Percentiles rank a stretch among this genome's conserved stretches.
phyloP scores from a whole-genome alignment of 2,113 vertebrate genomes.

The Epinephelus fuscoguttatus region DNA sequence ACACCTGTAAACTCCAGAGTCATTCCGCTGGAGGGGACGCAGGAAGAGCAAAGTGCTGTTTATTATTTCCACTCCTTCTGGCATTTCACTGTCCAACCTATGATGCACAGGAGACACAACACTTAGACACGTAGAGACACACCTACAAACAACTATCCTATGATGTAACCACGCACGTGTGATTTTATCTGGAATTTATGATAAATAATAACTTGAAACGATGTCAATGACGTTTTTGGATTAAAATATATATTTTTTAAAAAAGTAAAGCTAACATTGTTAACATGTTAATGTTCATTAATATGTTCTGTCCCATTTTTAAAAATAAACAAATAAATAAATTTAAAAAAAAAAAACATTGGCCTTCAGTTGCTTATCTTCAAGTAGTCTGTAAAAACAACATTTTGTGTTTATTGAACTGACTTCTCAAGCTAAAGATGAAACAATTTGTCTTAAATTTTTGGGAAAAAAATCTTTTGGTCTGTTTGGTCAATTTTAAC shows the following conservation, averaged over 20 bases:
- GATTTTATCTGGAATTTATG: neutral
- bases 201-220: neutral
- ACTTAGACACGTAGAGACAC: neutral
- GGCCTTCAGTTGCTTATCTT: neutral
- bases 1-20: conserved; percentile 95
- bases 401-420: neutral
- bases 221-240: conserved; percentile 8
- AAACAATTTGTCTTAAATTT: neutral
- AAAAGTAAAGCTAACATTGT: neutral
- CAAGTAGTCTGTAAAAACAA: neutral
- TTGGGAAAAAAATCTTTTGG: too few species aligned
- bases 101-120: conserved; percentile 46
- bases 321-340: too few species aligned
- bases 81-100: conserved; percentile 94
- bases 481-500: neutral
- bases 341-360: too few species aligned
- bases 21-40: conserved; percentile 91
- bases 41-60: conserved; percentile 95
- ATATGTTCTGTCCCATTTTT: too few species aligned
- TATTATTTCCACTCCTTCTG: conserved; percentile 89
- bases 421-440: too few species aligned
- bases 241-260: neutral
- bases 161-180: neutral
- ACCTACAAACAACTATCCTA: neutral
- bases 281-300: too few species aligned